Percentiles rank a stretch among this genome's conserved stretches.
These are phyloP conservation scores for Emys orbicularis DNA, from an alignment of 2,797 vertebrate species.

Conservation along the genomic window DNA sequence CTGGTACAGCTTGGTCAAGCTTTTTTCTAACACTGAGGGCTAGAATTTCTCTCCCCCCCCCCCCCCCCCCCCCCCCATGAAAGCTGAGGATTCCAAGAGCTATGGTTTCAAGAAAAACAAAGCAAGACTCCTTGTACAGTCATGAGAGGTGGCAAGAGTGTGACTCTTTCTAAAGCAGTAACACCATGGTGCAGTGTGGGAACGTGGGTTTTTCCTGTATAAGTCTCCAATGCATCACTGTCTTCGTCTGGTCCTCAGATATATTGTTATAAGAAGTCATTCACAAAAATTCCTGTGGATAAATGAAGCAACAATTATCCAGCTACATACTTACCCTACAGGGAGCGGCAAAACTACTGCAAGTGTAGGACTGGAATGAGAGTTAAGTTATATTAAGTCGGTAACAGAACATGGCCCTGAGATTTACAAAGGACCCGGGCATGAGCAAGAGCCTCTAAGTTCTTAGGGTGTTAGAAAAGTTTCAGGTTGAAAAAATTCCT, in stretches of 20 bases:
- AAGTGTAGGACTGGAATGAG: not conserved
- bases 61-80: too few relatives aligned
- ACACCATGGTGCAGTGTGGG: not conserved
- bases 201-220: not conserved
- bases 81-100: not conserved
- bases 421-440: too few relatives aligned
- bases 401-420: not conserved
- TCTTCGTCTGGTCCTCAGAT: not conserved
- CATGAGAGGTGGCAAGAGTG: not conserved
- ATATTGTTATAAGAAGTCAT: not conserved
- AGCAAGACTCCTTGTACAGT: not conserved
- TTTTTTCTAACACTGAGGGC: not conserved
- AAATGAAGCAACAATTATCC: not conserved
- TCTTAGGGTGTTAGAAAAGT: not conserved
- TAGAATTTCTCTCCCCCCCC: too few relatives aligned
- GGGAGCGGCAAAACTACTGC: not conserved
- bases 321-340: not conserved
- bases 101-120: not conserved
- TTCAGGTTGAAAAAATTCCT: not conserved
- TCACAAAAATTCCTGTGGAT: not conserved
- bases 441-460: not conserved
- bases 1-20: not conserved
- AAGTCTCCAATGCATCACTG: not conserved
- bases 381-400: not conserved
- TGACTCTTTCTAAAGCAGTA: not conserved